Evolutionary conservation across 2,113 vertebrate species (phyloP).

Genomic region (Catharus minimus): DNA sequence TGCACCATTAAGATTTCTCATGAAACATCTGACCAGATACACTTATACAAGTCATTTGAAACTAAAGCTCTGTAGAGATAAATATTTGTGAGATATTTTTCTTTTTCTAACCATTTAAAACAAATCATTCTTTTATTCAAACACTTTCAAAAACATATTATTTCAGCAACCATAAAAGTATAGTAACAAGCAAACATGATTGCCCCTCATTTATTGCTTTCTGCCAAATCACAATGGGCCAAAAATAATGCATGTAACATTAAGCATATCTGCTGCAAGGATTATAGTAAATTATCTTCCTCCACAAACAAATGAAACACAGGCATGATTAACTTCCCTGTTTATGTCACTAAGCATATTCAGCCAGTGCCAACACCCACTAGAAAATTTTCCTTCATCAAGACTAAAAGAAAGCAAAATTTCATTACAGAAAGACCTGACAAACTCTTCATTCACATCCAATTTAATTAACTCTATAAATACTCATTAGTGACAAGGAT

Average conservation of each 20-base stretch:
- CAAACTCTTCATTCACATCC: slow-evolving; percentile 16
- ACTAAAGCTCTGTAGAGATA: neutral
- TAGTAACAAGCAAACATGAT: neutral
- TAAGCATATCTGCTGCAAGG: neutral
- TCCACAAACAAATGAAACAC: neutral
- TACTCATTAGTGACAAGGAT: slow-evolving; percentile 34
- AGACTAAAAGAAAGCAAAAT: neutral
- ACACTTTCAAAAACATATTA: neutral
- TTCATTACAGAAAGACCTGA: slow-evolving; percentile 28
- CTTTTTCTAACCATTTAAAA: neutral
- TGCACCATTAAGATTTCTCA: neutral
- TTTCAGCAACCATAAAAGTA: neutral
- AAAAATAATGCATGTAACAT: neutral
- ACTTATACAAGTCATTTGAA: neutral
- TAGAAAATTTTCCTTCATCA: slow-evolving; percentile 11
- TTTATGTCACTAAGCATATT: neutral
- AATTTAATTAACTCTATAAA: slow-evolving; percentile 67
- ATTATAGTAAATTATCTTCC: neutral
- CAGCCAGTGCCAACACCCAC: neutral
- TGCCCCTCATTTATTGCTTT: neutral
- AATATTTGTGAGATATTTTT: neutral
- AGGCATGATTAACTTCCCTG: neutral
- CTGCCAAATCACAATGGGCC: neutral
- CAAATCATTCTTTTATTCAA: neutral
- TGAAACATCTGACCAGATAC: neutral